Evolutionary conservation across 2,797 vertebrate genomes (phyloP).

Genomic region (Syncerus caffer): DNA sequence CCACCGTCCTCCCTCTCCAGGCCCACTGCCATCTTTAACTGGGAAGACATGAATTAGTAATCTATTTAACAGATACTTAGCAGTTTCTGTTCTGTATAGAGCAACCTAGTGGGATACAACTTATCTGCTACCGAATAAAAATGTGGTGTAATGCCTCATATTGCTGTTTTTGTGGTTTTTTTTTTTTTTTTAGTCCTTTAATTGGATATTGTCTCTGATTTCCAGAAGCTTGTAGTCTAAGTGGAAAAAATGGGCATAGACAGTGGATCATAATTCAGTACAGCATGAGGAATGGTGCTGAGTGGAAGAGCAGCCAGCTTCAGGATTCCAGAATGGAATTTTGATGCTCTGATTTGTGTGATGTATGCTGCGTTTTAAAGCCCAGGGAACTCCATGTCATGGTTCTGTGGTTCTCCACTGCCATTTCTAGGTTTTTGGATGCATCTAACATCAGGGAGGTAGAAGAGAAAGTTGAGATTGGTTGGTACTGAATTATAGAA

Average conservation of each 20-base stretch:
- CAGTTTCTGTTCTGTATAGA: background rate
- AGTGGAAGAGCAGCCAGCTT: background rate
- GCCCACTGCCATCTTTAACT: background rate
- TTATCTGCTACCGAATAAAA: constrained; percentile 1
- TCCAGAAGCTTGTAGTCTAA: background rate
- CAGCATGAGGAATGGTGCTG: background rate
- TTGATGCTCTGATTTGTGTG: background rate
- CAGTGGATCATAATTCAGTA: background rate
- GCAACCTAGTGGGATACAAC: background rate
- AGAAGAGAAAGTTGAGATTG: background rate
- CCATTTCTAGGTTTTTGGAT: background rate
- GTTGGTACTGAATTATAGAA: constrained; percentile 9
- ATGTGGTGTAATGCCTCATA: background rate
- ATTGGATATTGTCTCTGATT: background rate
- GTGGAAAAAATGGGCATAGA: background rate
- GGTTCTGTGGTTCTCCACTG: background rate
- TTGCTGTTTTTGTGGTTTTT: background rate
- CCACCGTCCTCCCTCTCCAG: background rate
- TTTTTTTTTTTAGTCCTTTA: background rate
- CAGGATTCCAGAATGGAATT: background rate
- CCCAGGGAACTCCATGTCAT: background rate
- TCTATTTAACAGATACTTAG: background rate
- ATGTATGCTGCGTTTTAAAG: background rate
- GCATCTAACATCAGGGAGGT: background rate
- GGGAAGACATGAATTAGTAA: background rate